A percentile compares a stretch with the other conserved stretches of the same genome.
These are phyloP conservation scores for Dermochelys coriacea DNA, from an alignment of 2,797 vertebrate genomes.

Conservation along the genomic window DNA sequence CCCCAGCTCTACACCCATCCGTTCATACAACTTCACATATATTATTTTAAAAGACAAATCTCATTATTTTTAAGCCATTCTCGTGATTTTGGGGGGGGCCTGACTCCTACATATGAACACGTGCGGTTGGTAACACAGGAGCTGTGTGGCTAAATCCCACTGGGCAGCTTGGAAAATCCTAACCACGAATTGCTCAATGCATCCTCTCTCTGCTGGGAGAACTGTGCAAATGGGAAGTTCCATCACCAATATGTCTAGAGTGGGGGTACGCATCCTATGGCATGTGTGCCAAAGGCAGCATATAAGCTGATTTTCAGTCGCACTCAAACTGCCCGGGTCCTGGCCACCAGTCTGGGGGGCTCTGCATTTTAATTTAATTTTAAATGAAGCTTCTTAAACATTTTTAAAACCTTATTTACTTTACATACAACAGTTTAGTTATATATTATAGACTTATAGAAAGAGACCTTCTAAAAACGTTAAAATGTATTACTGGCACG, in stretches of 20 bases:
- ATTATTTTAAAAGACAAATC: neutral
- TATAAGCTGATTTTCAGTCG: too few species aligned
- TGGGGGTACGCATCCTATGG: too few species aligned
- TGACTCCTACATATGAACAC: neutral
- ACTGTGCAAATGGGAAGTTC: rapidly evolving
- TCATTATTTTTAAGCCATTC: neutral
- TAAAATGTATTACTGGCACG: too few species aligned
- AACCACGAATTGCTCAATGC: neutral
- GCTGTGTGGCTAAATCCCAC: neutral
- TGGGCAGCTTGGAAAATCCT: neutral
- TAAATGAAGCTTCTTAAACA: too few species aligned
- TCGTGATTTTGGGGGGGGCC: neutral
- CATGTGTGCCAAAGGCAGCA: too few species aligned
- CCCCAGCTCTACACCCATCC: neutral
- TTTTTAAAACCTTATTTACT: too few species aligned
- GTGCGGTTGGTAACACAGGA: neutral
- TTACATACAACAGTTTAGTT: too few species aligned
- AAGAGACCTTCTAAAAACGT: too few species aligned
- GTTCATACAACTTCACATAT: neutral
- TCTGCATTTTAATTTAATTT: too few species aligned
- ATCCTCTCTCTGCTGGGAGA: neutral
- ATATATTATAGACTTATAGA: too few species aligned
- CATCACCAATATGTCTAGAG: neutral
- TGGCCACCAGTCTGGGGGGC: too few species aligned
- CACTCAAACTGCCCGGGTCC: too few species aligned